phyloP scores from a whole-genome alignment of 1,140 invertebrate species.

The Capitella teleta region DNA sequence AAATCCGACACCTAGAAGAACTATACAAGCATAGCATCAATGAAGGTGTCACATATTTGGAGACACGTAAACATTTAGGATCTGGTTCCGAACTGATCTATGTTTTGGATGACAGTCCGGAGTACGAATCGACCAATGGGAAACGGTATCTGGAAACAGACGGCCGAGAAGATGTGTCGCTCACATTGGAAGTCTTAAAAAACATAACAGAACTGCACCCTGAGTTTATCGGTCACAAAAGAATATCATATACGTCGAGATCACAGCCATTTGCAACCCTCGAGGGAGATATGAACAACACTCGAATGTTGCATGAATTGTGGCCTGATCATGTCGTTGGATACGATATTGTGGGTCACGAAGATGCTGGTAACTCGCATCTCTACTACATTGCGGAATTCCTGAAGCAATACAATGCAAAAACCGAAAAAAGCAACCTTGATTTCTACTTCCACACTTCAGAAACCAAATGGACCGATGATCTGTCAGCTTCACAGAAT shows the following conservation, averaged over 20 bases:
- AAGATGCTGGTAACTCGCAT: constrained; percentile 22
- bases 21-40: constrained; percentile 15
- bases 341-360: constrained; percentile 24
- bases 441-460: constrained; percentile 18
- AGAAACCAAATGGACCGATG: constrained; percentile 24
- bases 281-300: too few relatives aligned
- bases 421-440: constrained; percentile 11
- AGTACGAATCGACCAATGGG: constrained; percentile 7
- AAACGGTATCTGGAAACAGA: constrained; percentile 15
- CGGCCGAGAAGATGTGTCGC: constrained; percentile 15
- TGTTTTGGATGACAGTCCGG: constrained; percentile 11
- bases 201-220: constrained; percentile 11
- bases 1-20: constrained; percentile 13
- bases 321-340: constrained; percentile 20
- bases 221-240: constrained; percentile 17
- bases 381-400: constrained; percentile 17
- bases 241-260: too few relatives aligned
- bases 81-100: constrained; percentile 11
- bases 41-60: constrained; percentile 20
- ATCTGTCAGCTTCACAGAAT: constrained; percentile 15
- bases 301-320: constrained; percentile 1
- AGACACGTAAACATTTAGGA: constrained; percentile 13
- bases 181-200: neutral
- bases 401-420: constrained; percentile 1
- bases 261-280: too few relatives aligned